Evolutionary conservation across 2,888 invertebrate genomes (phyloP), one percentile per base, ranked within the genome.

Genomic region (Eristalinus sepulchralis): DNA sequence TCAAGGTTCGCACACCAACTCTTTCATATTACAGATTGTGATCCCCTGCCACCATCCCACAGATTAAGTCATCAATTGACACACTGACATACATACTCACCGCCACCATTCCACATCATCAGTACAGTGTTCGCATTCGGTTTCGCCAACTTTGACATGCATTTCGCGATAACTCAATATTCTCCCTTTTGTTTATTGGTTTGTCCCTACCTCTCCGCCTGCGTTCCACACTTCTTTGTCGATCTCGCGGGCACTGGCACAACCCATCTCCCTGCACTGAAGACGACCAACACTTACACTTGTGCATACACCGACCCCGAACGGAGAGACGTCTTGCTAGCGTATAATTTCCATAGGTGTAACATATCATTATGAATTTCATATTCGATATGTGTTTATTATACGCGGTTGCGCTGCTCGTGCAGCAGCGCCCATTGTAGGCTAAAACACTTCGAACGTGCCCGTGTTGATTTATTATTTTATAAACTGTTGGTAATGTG

Each of bases 401-500:
- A 64, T 73, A 79, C 63, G 79, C 63, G 68, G 53, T 31, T 70
- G 64, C 70, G 47, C 1, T 57, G n/a, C 57, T 59, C 67, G 31
- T 36, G 55, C 67, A 72, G 62, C 55, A 72, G 78, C 57, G 63
- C 68, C 63, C 57, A 70, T 75, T 80, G 71, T 80, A 60, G 73
- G 77, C 76, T 70, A 71, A 67, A 67, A 77, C 67, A 72, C 70
- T 53, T 13, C 57, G 60, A 64, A 70, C 73, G 81, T 71, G 47
- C 62, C 82, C 68, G 77, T 82, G 82, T 77, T 82, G 85, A 82
- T 81, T 84, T 85, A 77, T 85, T 85, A 64, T 77, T 85, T 85
- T 82, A 82, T 85, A 85, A 85, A 77, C 85, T 82, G 85, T 73
- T 68, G 85, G 85, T 85, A 85, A 82, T 81, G 85, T 85, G 82